Evolutionary conservation across 2,113 vertebrate species (phyloP), one percentile per base, ranked within the genome.

Genomic region (Monarcha castaneiventris): DNA sequence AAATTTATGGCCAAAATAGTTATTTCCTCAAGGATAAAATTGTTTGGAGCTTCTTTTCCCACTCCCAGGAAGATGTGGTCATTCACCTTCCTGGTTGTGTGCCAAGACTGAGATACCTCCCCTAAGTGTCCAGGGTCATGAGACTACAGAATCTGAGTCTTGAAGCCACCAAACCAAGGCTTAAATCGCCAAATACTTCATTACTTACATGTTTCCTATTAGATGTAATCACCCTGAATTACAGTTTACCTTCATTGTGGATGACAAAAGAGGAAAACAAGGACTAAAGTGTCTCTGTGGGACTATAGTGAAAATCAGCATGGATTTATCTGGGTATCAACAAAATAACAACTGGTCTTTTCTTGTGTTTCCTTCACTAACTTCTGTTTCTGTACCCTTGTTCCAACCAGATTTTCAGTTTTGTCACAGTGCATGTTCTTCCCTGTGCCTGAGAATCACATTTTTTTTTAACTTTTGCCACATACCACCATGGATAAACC

Each of bases 371-470:
- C 23, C 10, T 88, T 23, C 5, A 5, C 56, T 66, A 32, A 26
- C 15, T 66, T 77, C 27, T 55, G 2, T 46, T 69, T 78, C 39
- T 39, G 20, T 39, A 55, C 7, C 7, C 14, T 48, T 51, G 23
- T 51, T 82, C 30, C 52, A 74, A 39, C 3, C 39, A 55, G 23
- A 14, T 39, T 49, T 82, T 79, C 14, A 3, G 21, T 67, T 62
- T 55, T 82, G 39, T 7, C 23, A n/a, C 15, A 2, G 1, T 2
- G 1, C 1, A 0, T 41, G 22, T 30, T 52, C 14, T 75, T 54
- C 9, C 27, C 71, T 22, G 8, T 76, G 23, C 41, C 16, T 33
- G 30, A 72, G 16, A 85, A 79, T 63, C 32, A 27, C 14, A 33
- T 37, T 9, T 51, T 17, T 37, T n/a, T 52, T 33, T 16, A 1